Percentiles rank a stretch among this genome's conserved stretches.
phyloP scores from a whole-genome alignment of 2,888 invertebrate genomes.

The Metopia argyrocephala region DNA sequence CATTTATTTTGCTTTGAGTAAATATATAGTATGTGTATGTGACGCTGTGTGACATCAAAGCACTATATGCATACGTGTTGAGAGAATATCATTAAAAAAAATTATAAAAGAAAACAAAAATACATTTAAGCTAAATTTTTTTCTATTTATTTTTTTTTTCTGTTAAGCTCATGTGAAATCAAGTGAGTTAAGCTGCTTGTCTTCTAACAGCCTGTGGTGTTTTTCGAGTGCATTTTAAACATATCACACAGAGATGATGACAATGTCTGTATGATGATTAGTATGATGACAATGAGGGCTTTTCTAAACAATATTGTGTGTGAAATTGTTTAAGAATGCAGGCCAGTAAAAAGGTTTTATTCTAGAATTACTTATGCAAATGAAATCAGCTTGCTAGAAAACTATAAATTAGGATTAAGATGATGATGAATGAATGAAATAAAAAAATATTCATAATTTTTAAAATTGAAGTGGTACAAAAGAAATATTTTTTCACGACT shows the following conservation, averaged over 20 bases:
- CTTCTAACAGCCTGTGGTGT: conserved; percentile 49
- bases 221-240: conserved; percentile 47
- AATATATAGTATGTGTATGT: too few species aligned
- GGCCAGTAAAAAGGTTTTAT: neutral
- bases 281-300: conserved; percentile 22
- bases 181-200: conserved; percentile 50
- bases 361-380: neutral
- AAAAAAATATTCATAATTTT: too few species aligned
- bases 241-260: conserved; percentile 55
- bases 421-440: too few species aligned
- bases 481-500: too few species aligned
- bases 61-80: too few species aligned
- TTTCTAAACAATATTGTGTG: neutral
- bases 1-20: too few species aligned
- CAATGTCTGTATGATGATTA: conserved; percentile 22
- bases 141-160: too few species aligned
- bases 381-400: too few species aligned
- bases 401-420: too few species aligned
- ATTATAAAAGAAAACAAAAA: neutral
- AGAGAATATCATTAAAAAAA: too few species aligned
- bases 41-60: too few species aligned
- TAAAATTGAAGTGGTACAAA: too few species aligned
- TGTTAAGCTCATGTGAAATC: conserved; percentile 37
- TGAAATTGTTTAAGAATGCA: neutral
- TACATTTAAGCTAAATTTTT: conserved; percentile 24